Percentiles rank a stretch among this genome's conserved stretches.
Conservation (phyloP, 2,113 vertebrate genomes). For the Tichodroma muraria region DNA sequence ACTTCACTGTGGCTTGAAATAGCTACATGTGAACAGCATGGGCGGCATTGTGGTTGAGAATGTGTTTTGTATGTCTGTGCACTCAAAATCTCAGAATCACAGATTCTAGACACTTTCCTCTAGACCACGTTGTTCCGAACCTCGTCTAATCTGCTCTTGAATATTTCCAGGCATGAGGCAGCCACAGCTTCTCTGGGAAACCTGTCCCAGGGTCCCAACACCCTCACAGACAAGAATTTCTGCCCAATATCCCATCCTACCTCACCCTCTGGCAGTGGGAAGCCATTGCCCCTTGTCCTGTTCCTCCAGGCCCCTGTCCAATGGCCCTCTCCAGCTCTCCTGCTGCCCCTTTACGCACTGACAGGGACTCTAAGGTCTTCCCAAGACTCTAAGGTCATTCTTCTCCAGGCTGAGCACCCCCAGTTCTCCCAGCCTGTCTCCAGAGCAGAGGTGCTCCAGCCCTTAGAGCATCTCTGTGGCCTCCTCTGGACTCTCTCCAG, state of each 20-base stretch:
- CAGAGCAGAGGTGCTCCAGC: not conserved
- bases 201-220: rapidly evolving
- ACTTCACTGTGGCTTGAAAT: too few species aligned
- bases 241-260: not conserved
- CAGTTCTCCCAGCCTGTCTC: not conserved
- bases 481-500: not conserved
- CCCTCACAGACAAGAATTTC: not conserved
- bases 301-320: not conserved
- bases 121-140: not conserved
- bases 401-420: not conserved
- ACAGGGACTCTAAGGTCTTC: not conserved
- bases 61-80: rapidly evolving
- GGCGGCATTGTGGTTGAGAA: rapidly evolving
- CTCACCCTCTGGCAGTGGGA: not conserved
- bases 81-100: rapidly evolving
- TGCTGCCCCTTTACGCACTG: not conserved
- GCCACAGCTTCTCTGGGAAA: not conserved
- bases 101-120: rapidly evolving
- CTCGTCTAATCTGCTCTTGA: rapidly evolving
- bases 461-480: not conserved
- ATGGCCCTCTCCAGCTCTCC: not conserved
- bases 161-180: not conserved
- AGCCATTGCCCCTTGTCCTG: not conserved
- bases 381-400: not conserved
- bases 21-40: rapidly evolving